A percentile compares a stretch with the other conserved stretches of the same genome.
These are phyloP conservation scores for Paguma larvata DNA, from an alignment of 2,797 vertebrate genomes.

Conservation along the genomic window DNA sequence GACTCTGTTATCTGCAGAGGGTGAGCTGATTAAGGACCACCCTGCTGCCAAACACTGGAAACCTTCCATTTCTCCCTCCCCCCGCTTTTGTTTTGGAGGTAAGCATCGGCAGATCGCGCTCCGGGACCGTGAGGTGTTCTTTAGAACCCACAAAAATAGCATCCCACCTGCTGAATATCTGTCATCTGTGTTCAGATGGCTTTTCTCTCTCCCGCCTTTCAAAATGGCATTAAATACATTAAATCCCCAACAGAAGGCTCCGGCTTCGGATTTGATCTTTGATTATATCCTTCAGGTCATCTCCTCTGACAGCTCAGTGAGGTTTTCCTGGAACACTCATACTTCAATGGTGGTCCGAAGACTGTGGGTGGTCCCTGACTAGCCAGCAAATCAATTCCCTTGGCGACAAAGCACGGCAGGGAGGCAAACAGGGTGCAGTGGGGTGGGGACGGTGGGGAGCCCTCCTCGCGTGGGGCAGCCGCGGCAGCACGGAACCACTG, in stretches of 20 bases:
- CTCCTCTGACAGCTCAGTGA: background rate
- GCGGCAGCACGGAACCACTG: fast-evolving
- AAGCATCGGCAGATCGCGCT: background rate
- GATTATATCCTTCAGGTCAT: background rate
- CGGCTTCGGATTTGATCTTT: background rate
- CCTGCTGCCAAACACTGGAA: background rate
- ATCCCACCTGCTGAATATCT: conserved; percentile 35
- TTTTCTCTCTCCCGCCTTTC: background rate
- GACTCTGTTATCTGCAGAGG: background rate
- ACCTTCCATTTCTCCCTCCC: conserved; percentile 2
- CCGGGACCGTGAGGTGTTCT: background rate
- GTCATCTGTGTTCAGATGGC: background rate
- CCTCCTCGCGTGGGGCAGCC: no score
- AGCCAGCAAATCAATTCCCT: background rate
- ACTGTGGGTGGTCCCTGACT: conserved; percentile 33
- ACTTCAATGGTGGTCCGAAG: conserved; percentile 55
- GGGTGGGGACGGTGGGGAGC: background rate
- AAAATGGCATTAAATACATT: conserved; percentile 52
- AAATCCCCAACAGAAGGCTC: background rate
- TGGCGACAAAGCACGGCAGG: background rate
- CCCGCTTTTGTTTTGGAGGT: conserved; percentile 54
- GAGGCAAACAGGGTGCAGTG: background rate
- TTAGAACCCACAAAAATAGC: conserved; percentile 62
- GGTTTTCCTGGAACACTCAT: background rate
- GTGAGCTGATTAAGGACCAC: background rate